Base-by-base conservation (phyloP, 2,888 invertebrate species). In the Saturnia japonica region DNA sequence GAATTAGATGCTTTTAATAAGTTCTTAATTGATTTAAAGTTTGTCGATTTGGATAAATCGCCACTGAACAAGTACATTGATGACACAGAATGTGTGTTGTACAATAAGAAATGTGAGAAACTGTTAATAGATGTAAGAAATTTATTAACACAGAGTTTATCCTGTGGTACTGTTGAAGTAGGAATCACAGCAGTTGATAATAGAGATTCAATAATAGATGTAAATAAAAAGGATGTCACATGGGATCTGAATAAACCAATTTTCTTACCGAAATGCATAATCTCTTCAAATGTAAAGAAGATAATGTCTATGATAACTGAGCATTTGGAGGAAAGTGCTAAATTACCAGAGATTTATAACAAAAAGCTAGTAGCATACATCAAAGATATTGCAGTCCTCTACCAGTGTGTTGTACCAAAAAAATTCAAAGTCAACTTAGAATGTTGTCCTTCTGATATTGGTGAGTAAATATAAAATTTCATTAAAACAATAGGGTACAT, bases 71-170 rank as follows among this genome's bases (percentile, higher is more conserved):
- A 91, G 74, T 94, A 90, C 71, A 89, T 93, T 11, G 86, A 89
- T 78, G 87, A 94, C 43, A 90, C 91, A 1, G 91, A 93, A 80
- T 88, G 88, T 79, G 88, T 94, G 0, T 77, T 94, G 28, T 94
- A 93, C 70, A 88, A 92, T 70, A 94, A 93, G 70, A 93, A 93
- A 78, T 94, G 93, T 85, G 88, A 91, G 74, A 94, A 91, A 75
- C 74, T 94, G 8, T 78, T 94, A 0, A 85, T 83, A 1, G 91
- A 91, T 80, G 85, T 92, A 3, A 86, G 93, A 45, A 82, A 74
- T 19, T 74, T 93, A 54, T 77, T 94, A 0, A 85, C 85, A 16
- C 85, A 91, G 60, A 93, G 92, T 76, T 76, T 94, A 9, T 88
- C 91, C 1, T 85, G 85, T 75, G 89, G 89, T 1, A 91, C 87